phyloP scores from a whole-genome alignment of 2,888 invertebrate genomes.

The Morinoia aosen region DNA sequence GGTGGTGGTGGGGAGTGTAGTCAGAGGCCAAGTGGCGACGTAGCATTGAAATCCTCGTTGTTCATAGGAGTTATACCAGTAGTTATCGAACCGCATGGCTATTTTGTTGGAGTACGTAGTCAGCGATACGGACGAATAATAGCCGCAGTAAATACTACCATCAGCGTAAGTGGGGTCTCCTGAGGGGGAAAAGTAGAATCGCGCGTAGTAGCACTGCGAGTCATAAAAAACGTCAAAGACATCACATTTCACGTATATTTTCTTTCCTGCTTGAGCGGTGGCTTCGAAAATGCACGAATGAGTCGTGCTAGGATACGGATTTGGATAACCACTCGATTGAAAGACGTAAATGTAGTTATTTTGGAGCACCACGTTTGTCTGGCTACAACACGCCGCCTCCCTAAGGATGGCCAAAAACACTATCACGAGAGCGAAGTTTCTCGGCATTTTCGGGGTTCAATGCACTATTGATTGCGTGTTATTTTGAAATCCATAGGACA shows the following conservation, averaged over 20 bases:
- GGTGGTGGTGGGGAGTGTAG: not conserved
- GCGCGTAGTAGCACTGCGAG: constrained; percentile 13
- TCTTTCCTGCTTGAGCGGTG: not conserved
- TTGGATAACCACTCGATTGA: not conserved
- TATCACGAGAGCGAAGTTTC: not conserved
- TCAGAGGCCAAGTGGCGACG: not conserved
- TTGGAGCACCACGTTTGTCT: constrained; percentile 22
- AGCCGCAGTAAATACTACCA: not conserved
- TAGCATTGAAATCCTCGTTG: constrained; percentile 22
- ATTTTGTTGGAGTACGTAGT: not conserved
- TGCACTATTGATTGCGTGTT: not conserved
- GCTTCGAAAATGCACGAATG: constrained; percentile 26
- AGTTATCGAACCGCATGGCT: not conserved
- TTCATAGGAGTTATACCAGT: not conserved
- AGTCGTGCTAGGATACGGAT: not conserved
- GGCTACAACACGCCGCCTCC: not conserved
- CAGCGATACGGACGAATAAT: not conserved
- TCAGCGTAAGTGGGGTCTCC: not conserved
- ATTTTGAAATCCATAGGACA: not conserved
- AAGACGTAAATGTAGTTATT: constrained; percentile 23
- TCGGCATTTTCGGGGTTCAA: not conserved
- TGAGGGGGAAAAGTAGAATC: constrained; percentile 19
- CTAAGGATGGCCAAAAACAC: not conserved
- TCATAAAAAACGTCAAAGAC: not conserved
- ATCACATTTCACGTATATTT: constrained; percentile 24